Conservation (phyloP, 2,113 vertebrate species). For the Colaptes auratus region DNA sequence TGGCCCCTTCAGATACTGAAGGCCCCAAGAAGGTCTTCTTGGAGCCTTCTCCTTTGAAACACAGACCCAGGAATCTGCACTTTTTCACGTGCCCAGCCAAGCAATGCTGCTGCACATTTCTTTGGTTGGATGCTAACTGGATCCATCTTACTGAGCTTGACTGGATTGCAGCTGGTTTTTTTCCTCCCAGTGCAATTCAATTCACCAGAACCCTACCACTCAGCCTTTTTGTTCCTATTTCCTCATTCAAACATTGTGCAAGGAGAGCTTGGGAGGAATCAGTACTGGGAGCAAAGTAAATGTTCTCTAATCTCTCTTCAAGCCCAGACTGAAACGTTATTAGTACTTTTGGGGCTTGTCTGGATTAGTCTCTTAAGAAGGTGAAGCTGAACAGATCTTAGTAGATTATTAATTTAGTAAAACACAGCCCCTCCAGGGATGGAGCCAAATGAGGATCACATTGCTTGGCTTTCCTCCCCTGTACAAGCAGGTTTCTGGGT, state of each 20-base stretch:
- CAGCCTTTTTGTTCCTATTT: background rate
- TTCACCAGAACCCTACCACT: background rate
- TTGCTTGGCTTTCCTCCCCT: background rate
- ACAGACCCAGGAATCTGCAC: background rate
- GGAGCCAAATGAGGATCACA: background rate
- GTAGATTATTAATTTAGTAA: conserved; percentile 64
- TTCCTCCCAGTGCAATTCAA: background rate
- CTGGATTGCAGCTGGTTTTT: background rate
- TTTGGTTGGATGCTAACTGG: conserved; percentile 31
- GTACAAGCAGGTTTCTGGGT: background rate
- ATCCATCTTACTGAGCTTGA: background rate
- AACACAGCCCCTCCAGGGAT: conserved; percentile 28
- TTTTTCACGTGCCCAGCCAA: background rate
- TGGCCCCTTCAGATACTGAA: no score
- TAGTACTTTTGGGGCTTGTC: conserved; percentile 25
- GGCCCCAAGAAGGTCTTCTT: no score
- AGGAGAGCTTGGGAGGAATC: conserved; percentile 2
- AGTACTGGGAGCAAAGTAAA: conserved; percentile 36
- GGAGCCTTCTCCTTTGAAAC: background rate
- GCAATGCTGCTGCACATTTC: background rate
- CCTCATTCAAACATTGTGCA: background rate
- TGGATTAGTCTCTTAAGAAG: conserved; percentile 61
- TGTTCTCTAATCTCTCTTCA: conserved; percentile 53
- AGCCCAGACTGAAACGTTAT: conserved; percentile 24
- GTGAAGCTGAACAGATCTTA: conserved; percentile 56